Conservation (phyloP, 2,113 vertebrate genomes). For the Chloroceryle aenea region DNA sequence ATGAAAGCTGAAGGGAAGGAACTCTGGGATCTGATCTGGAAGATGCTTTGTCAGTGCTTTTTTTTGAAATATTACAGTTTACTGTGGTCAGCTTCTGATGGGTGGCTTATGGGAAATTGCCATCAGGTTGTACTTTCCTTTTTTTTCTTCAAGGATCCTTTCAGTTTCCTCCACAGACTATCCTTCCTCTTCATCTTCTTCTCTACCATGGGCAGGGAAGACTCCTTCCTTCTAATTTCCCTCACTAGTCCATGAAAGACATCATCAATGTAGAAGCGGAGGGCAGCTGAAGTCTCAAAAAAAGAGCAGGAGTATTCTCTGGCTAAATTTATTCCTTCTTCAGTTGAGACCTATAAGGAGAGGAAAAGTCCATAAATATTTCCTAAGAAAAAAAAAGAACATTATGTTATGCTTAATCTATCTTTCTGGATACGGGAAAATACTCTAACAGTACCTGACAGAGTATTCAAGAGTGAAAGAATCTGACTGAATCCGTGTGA, state of each 20-base stretch:
- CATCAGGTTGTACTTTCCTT: slow-evolving; percentile 74
- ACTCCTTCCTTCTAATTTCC: slow-evolving; percentile 83
- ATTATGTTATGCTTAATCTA: not conserved
- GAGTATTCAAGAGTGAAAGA: not conserved
- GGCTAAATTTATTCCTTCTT: slow-evolving; percentile 83
- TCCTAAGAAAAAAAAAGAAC: rapidly evolving
- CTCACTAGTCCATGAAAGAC: slow-evolving; percentile 83
- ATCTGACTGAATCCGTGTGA: not conserved
- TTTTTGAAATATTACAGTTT: not conserved
- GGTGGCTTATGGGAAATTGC: not conserved
- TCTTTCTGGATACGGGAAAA: not conserved
- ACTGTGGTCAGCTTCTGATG: not conserved
- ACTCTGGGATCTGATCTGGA: not conserved
- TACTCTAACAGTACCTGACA: not conserved
- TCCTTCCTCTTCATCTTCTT: slow-evolving; percentile 77
- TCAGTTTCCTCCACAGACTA: slow-evolving; percentile 82
- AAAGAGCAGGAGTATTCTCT: slow-evolving; percentile 83
- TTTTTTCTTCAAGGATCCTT: slow-evolving; percentile 81
- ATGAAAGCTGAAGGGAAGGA: not conserved
- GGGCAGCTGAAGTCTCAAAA: slow-evolving; percentile 84
- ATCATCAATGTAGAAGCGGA: slow-evolving; percentile 84
- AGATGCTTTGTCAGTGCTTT: slow-evolving; percentile 28
- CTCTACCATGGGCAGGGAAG: slow-evolving; percentile 65
- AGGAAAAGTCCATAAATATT: not conserved
- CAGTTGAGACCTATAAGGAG: slow-evolving; percentile 78